phyloP scores from a whole-genome alignment of 2,113 vertebrate species.

The Arvicanthis niloticus region DNA sequence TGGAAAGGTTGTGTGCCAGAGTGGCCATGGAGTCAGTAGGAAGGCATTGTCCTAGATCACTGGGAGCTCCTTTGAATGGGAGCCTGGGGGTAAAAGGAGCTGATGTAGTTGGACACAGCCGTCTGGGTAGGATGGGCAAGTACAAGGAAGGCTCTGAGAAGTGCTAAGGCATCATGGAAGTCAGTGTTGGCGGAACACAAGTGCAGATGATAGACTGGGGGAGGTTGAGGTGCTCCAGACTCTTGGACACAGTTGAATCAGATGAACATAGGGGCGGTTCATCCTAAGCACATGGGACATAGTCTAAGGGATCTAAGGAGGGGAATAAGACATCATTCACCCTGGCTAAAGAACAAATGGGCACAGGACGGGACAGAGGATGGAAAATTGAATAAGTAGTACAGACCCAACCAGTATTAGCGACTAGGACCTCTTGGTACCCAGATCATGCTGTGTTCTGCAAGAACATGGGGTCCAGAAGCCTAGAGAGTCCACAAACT shows the following conservation, averaged over 20 bases:
- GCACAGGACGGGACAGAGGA: neutral
- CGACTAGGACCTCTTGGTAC: neutral
- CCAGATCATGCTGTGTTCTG: neutral
- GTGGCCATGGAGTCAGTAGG: neutral
- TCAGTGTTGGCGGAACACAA: neutral
- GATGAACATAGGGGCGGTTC: neutral
- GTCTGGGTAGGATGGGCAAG: neutral
- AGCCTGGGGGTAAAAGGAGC: neutral
- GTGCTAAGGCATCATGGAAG: neutral
- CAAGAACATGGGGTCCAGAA: neutral
- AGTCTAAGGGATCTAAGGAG: neutral
- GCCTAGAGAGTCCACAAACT: neutral
- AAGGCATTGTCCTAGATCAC: neutral
- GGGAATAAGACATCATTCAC: neutral
- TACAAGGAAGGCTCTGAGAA: neutral
- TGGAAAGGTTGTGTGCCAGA: neutral
- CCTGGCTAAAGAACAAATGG: neutral
- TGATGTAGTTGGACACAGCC: rapidly evolving
- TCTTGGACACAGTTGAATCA: neutral
- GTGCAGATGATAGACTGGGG: neutral
- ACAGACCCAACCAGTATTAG: neutral
- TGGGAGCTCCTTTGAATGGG: neutral
- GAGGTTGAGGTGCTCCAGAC: neutral
- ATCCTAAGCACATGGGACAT: neutral
- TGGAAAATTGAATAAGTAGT: neutral